Evolutionary conservation across 2,797 vertebrate genomes (phyloP).

Genomic region (Brachyrhaphis roseni): DNA sequence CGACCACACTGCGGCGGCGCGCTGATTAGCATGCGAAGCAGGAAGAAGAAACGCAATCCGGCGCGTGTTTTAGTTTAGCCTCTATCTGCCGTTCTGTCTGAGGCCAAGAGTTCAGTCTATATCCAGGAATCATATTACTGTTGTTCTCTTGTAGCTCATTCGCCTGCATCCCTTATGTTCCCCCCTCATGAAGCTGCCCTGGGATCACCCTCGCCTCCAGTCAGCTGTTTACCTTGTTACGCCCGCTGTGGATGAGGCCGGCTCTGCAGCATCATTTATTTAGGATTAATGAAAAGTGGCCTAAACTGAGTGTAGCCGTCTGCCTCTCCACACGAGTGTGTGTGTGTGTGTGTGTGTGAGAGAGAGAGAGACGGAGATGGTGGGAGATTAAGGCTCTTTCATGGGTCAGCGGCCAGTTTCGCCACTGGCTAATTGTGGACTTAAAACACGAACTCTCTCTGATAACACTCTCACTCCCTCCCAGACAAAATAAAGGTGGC

Average conservation of each 20-base stretch:
- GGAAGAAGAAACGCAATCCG: constrained; percentile 24
- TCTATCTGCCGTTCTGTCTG: constrained; percentile 43
- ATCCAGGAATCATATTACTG: constrained; percentile 60
- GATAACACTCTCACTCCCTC: constrained; percentile 32
- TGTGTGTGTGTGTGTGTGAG: constrained; percentile 1
- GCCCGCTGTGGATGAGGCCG: constrained; percentile 47
- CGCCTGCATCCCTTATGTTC: constrained; percentile 49
- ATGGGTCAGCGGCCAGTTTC: constrained; percentile 64
- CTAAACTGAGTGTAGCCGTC: constrained; percentile 40
- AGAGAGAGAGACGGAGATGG: constrained; percentile 28
- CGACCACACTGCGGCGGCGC: constrained; percentile 33
- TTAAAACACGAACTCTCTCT: constrained; percentile 55
- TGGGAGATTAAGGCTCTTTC: constrained; percentile 65
- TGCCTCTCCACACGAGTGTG: constrained; percentile 24
- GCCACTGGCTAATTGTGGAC: constrained; percentile 67
- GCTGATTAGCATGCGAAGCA: constrained; percentile 33
- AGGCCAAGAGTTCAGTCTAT: constrained; percentile 58
- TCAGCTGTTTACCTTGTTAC: constrained; percentile 59
- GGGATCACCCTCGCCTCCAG: constrained; percentile 50
- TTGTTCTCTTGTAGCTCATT: constrained; percentile 44
- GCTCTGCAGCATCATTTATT: constrained; percentile 69
- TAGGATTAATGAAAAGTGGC: constrained; percentile 72
- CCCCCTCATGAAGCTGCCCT: constrained; percentile 33
- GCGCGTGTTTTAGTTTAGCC: constrained; percentile 25
- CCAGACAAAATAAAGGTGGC: constrained; percentile 23